phyloP scores from a whole-genome alignment of 2,113 vertebrate species.

The Otis tarda region DNA sequence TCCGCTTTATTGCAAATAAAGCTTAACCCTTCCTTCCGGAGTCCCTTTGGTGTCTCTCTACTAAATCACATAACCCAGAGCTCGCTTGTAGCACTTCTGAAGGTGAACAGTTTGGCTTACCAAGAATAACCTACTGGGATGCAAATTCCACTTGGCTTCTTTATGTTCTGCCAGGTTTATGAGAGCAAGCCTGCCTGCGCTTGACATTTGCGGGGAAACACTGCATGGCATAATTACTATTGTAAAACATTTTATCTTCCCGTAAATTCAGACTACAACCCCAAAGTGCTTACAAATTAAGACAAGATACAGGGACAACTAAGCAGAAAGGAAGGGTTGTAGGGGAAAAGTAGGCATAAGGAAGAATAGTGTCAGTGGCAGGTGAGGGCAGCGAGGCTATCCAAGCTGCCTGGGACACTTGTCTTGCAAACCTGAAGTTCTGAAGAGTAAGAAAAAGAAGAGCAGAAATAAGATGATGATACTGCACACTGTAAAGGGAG shows the following conservation, averaged over 20 bases:
- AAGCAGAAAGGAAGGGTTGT: not conserved
- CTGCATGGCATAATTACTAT: not conserved
- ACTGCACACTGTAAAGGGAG: not conserved
- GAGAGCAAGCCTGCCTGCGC: not conserved
- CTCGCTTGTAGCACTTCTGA: not conserved
- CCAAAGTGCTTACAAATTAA: not conserved
- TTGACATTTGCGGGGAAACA: conserved; percentile 7
- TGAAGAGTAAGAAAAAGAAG: not conserved
- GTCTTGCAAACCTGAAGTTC: not conserved
- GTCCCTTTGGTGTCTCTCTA: not conserved
- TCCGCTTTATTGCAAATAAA: not conserved
- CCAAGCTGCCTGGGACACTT: not conserved
- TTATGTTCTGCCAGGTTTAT: not conserved
- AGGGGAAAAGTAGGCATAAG: not conserved
- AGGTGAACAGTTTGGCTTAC: conserved; percentile 14
- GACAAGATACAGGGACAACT: not conserved
- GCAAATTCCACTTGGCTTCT: not conserved
- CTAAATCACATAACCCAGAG: not conserved
- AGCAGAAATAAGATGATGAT: not conserved
- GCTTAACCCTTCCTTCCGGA: not conserved
- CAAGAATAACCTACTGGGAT: not conserved
- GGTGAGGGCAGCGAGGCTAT: not conserved
- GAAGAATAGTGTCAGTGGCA: not conserved
- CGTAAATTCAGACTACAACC: not conserved
- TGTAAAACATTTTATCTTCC: not conserved